Conservation (phyloP, 2,888 invertebrate species). For the Heliconius sara region DNA sequence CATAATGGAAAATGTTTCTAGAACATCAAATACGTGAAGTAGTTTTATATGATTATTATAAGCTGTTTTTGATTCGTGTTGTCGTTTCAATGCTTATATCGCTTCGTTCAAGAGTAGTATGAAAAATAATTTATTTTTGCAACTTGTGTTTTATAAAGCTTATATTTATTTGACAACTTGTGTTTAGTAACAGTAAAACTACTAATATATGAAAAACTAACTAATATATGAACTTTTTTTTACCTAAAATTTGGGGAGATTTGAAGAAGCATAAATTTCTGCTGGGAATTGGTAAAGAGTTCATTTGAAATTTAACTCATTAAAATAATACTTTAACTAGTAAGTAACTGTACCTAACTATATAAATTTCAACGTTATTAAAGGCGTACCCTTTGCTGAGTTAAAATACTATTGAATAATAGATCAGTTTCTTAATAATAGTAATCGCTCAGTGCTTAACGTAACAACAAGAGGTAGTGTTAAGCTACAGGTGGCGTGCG, state of each 20-base stretch:
- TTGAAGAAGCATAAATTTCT: too few species aligned
- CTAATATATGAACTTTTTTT: too few species aligned
- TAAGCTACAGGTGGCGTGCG: conserved; percentile 65
- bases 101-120: background rate
- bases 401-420: background rate
- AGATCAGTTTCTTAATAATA: background rate
- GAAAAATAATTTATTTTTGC: background rate
- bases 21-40: background rate
- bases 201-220: too few species aligned
- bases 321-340: too few species aligned
- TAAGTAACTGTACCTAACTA: too few species aligned
- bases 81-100: background rate
- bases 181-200: too few species aligned
- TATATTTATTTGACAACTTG: too few species aligned
- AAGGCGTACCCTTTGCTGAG: background rate
- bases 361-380: too few species aligned
- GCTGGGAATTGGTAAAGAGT: too few species aligned
- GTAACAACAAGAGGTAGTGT: conserved; percentile 36
- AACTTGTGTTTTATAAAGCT: too few species aligned
- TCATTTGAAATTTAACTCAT: too few species aligned
- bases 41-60: background rate
- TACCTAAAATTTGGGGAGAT: too few species aligned
- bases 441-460: conserved; percentile 8
- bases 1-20: background rate
- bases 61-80: background rate